Conservation (phyloP, 2,797 vertebrate genomes). For the Periophthalmus magnuspinnatus region DNA sequence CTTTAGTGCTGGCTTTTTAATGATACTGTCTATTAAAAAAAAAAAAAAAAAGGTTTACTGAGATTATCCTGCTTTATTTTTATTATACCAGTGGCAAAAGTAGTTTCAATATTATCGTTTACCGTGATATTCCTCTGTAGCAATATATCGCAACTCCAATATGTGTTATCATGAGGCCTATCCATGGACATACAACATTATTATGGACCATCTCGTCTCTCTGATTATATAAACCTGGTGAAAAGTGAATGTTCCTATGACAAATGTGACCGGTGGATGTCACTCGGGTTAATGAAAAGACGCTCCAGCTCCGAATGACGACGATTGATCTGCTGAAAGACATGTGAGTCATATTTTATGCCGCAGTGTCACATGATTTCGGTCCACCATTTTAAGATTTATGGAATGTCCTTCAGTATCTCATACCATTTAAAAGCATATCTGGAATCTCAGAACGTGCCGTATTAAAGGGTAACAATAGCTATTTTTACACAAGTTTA, state of each 20-base stretch:
- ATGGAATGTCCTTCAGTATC: background rate
- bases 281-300: conserved; percentile 76
- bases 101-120: no score
- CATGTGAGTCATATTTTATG: conserved; percentile 37
- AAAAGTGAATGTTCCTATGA: conserved; percentile 49
- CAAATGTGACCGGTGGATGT: conserved; percentile 71
- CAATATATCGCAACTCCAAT: no score
- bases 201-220: background rate
- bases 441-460: no score
- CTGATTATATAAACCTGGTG: background rate
- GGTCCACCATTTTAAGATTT: conserved; percentile 1
- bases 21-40: no score
- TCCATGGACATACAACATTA: background rate
- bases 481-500: no score
- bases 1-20: no score
- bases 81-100: no score
- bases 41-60: no score
- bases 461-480: no score
- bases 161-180: no score
- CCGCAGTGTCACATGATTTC: conserved; percentile 34
- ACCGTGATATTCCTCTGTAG: no score
- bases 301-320: conserved; percentile 63
- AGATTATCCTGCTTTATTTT: no score
- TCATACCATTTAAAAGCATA: background rate
- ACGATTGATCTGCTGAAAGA: conserved; percentile 51